Conservation (phyloP, 2,113 vertebrate species). For the Symphodus melops region DNA sequence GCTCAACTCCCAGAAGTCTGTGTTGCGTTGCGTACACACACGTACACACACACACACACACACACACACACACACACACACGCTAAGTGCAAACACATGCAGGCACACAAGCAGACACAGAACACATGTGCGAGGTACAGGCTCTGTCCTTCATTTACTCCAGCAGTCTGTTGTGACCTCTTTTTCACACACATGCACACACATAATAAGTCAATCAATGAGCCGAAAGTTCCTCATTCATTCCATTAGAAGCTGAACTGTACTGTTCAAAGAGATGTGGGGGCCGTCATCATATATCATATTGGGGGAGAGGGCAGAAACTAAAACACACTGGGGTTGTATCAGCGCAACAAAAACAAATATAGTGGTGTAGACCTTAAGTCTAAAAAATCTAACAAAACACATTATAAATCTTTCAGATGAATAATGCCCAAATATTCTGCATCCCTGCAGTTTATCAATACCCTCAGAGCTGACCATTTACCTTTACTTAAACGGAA, state of each 20-base stretch:
- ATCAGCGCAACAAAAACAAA: conserved; percentile 10
- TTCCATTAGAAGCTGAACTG: conserved; percentile 23
- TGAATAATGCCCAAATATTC: background rate
- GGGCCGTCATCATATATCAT: conserved; percentile 13
- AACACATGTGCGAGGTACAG: conserved; percentile 52
- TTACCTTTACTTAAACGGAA: conserved; percentile 7
- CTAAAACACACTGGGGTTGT: conserved; percentile 45
- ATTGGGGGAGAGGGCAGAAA: conserved; percentile 6
- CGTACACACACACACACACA: conserved; percentile 54
- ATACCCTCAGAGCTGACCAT: background rate
- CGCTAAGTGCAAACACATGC: conserved; percentile 71
- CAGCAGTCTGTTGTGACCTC: conserved; percentile 16
- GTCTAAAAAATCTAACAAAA: background rate
- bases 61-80: conserved; percentile 19
- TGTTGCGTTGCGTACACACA: conserved; percentile 22
- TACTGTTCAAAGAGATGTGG: background rate
- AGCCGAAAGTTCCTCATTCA: conserved; percentile 4
- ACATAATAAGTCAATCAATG: conserved; percentile 1
- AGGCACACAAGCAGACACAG: conserved; percentile 30
- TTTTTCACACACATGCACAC: conserved; percentile 7
- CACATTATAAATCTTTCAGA: background rate
- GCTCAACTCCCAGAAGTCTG: conserved; percentile 52
- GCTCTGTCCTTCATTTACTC: conserved; percentile 46
- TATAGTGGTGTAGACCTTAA: background rate
- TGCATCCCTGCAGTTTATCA: background rate